Conservation (phyloP, 2,888 invertebrate species). For the Teinopalpus imperialis region DNA sequence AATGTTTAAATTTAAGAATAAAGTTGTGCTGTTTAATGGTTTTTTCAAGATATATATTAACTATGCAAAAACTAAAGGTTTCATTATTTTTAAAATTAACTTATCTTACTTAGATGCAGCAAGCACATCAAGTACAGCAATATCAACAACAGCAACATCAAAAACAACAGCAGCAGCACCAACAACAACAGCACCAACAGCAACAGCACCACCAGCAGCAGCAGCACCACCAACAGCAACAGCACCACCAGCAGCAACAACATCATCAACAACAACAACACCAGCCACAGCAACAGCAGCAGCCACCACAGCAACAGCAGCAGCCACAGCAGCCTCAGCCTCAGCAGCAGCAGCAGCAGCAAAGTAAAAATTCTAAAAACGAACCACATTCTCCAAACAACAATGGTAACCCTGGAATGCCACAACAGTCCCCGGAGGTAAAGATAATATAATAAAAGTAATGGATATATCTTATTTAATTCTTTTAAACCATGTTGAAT, state of each 20-base stretch:
- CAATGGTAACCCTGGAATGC: constrained; percentile 66
- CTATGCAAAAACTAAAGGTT: no score
- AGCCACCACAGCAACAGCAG: constrained; percentile 58
- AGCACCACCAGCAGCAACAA: constrained; percentile 53
- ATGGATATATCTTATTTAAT: no score
- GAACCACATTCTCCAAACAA: constrained; percentile 75
- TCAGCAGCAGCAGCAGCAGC: constrained; percentile 61
- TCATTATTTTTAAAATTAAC: no score
- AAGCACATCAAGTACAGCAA: constrained; percentile 61
- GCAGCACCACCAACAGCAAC: constrained; percentile 52
- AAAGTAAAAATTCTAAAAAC: constrained; percentile 56
- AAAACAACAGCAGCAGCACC: constrained; percentile 59
- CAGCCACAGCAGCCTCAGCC: constrained; percentile 66
- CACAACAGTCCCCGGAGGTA: constrained; percentile 69
- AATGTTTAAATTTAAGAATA: no score
- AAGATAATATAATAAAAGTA: constrained; percentile 35
- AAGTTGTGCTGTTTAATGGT: no score
- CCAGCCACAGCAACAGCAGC: constrained; percentile 54
- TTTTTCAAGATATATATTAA: no score
- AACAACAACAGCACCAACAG: constrained; percentile 61
- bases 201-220: constrained; percentile 56
- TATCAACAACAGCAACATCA: constrained; percentile 62
- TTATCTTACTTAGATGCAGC: constrained; percentile 48
- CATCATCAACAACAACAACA: constrained; percentile 49
- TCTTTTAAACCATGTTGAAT: no score